Percentiles rank a stretch among this genome's conserved stretches.
Conservation (phyloP, 2,113 vertebrate species). For the Heliornis fulica region DNA sequence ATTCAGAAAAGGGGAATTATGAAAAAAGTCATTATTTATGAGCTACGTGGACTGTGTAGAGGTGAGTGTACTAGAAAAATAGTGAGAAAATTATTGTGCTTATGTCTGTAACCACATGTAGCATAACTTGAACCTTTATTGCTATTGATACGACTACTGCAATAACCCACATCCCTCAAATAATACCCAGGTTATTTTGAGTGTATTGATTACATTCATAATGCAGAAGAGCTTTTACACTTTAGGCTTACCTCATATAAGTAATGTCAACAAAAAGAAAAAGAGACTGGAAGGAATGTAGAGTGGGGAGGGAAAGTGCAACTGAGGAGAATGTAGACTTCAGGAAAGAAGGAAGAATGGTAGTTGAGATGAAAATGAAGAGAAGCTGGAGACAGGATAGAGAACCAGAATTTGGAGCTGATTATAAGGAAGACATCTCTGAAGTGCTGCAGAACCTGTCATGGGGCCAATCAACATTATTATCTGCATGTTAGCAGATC, state of each 20-base stretch:
- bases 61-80: not conserved
- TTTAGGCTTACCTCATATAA: not conserved
- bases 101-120: not conserved
- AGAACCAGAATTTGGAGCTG: not conserved
- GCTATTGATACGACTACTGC: rapidly evolving
- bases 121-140: not conserved
- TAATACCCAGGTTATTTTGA: not conserved
- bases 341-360: not conserved
- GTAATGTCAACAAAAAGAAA: not conserved
- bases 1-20: not conserved
- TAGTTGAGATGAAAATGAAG: not conserved
- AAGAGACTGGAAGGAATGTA: not conserved
- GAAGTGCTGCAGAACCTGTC: not conserved
- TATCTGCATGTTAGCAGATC: not conserved
- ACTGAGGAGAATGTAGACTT: not conserved
- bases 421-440: not conserved
- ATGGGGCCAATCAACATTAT: not conserved
- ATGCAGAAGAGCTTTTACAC: not conserved
- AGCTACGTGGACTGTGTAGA: not conserved
- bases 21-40: not conserved
- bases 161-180: not conserved
- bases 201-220: not conserved
- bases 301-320: not conserved
- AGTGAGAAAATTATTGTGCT: not conserved
- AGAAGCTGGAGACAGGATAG: not conserved